Conservation (phyloP, 2,113 vertebrate species). For the Phyllopteryx taeniolatus region DNA sequence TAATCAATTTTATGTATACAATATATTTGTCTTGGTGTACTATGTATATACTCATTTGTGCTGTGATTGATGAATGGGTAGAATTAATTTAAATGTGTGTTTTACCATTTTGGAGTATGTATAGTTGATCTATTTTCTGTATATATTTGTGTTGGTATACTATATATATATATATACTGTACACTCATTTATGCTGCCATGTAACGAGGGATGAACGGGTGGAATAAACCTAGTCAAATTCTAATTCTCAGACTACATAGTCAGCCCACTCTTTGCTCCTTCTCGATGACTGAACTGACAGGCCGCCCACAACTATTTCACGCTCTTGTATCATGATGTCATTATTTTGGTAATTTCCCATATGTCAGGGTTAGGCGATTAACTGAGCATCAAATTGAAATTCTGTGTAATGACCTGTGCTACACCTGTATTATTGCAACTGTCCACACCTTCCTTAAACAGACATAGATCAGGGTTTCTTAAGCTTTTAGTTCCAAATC, state of each 20-base stretch:
- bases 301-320: no score
- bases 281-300: neutral
- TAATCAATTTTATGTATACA: neutral
- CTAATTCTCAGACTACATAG: neutral
- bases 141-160: neutral
- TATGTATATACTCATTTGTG: neutral
- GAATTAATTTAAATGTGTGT: neutral
- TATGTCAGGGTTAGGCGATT: no score
- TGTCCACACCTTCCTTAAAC: no score
- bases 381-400: no score
- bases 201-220: neutral
- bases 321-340: no score
- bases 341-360: no score
- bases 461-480: no score
- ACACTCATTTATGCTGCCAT: constrained; percentile 1
- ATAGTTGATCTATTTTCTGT: neutral
- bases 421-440: no score
- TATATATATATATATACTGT: neutral
- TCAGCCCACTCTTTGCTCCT: neutral
- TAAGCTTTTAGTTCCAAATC: no score
- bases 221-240: neutral
- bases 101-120: neutral
- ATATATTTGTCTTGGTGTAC: neutral
- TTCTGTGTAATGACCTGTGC: no score
- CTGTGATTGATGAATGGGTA: neutral